A percentile compares a stretch with the other conserved stretches of the same genome.
phyloP scores from a whole-genome alignment of 2,888 invertebrate species.

The Hydraecia micacea region DNA sequence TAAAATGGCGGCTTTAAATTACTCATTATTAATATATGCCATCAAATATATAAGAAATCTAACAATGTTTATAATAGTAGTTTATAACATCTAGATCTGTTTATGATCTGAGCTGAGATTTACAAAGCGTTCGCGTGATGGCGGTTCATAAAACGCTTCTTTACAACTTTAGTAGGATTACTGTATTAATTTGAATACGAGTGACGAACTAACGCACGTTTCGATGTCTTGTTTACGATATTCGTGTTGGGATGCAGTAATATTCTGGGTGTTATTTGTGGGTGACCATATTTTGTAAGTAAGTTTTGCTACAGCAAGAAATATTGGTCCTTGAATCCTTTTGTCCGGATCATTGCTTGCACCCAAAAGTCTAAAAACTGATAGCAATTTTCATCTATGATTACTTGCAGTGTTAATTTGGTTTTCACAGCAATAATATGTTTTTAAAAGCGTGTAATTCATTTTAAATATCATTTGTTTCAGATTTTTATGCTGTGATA shows the following conservation, averaged over 20 bases:
- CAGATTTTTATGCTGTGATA: conserved; percentile 77
- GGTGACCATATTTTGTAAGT: conserved; percentile 22
- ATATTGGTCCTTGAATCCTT: conserved; percentile 20
- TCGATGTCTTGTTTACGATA: conserved; percentile 58
- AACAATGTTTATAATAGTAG: conserved; percentile 58
- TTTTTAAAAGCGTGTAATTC: background rate
- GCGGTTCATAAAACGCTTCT: conserved; percentile 62
- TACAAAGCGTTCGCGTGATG: conserved; percentile 66
- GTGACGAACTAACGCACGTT: conserved; percentile 55
- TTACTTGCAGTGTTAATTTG: background rate
- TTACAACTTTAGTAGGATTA: conserved; percentile 62
- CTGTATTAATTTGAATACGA: conserved; percentile 69
- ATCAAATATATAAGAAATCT: conserved; percentile 51
- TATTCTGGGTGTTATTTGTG: conserved; percentile 29
- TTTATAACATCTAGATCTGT: conserved; percentile 62
- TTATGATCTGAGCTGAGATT: conserved; percentile 61
- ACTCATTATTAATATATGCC: conserved; percentile 53
- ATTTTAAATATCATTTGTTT: conserved; percentile 59
- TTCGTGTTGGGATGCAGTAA: conserved; percentile 52
- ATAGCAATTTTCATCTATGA: background rate
- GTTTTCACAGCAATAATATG: background rate
- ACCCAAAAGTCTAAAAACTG: background rate
- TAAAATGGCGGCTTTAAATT: conserved; percentile 57
- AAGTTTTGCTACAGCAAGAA: conserved; percentile 2
- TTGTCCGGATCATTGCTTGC: background rate